phyloP scores from a whole-genome alignment of 2,888 invertebrate genomes.

The Volucella zonaria region DNA sequence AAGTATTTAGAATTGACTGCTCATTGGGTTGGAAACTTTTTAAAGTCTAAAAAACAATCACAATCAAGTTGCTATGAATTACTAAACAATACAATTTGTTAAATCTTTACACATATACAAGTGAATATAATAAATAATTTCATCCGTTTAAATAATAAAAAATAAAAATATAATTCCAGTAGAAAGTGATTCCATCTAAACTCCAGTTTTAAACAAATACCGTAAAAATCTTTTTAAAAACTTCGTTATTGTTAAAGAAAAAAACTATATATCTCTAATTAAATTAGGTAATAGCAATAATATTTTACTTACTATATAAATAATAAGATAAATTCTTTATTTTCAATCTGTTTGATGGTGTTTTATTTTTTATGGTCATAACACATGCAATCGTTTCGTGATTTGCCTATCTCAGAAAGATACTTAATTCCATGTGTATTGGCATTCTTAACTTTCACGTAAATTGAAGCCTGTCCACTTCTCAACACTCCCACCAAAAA shows the following conservation, averaged over 20 bases:
- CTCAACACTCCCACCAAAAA: neutral
- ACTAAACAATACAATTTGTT: constrained; percentile 82
- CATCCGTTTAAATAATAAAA: constrained; percentile 38
- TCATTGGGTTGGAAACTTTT: constrained; percentile 85
- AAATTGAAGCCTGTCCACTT: neutral
- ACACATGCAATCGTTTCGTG: no score
- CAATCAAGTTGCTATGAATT: constrained; percentile 81
- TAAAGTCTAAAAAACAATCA: constrained; percentile 80
- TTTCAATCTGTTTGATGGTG: constrained; percentile 49
- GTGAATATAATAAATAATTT: constrained; percentile 13
- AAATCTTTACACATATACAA: constrained; percentile 61
- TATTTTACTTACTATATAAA: constrained; percentile 64
- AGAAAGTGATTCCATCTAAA: constrained; percentile 72
- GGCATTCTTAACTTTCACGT: neutral
- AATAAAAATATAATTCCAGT: constrained; percentile 49
- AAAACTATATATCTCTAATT: constrained; percentile 46
- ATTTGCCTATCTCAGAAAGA: neutral
- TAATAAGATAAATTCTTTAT: constrained; percentile 60
- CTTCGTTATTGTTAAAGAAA: constrained; percentile 64
- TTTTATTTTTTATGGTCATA: constrained; percentile 4
- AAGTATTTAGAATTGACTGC: constrained; percentile 87
- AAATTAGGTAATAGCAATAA: constrained; percentile 60
- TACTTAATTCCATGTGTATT: neutral
- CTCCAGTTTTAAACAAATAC: constrained; percentile 61
- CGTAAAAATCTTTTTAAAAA: constrained; percentile 18